Evolutionary conservation across 2,888 invertebrate genomes (phyloP), one percentile per base, ranked within the genome.

Genomic region (Cephus spinipes): DNA sequence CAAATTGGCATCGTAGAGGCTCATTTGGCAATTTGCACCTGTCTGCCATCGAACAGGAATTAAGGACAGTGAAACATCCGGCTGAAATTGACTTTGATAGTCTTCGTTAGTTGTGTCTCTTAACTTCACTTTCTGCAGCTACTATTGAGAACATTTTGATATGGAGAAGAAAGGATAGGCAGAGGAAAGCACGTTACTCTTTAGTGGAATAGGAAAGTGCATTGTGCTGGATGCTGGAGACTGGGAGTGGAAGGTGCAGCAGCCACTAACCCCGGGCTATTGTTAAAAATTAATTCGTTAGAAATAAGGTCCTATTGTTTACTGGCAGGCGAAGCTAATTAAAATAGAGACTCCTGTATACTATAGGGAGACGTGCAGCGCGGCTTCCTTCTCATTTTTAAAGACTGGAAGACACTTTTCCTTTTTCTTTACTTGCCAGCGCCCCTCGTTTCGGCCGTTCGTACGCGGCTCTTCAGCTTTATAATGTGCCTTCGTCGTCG

Each of bases 261-360:
- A 36, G 75, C 74, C 73, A 23, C 74, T 77, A 55, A 23, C 9
- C 55, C 9, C 55, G 23, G 55, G 68, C 78, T 82, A 83, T 85
- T 84, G 83, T 86, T 83, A 81, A 79, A 81, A 87, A 83, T 87
- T 88, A 86, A 88, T 87, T 87, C 82, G 82, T 82, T 78, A 85
- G 85, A 85, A 88, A 85, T 83, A 83, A 85, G 83, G 79, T 82
- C 81, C 83, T 83, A 82, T 84, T 85, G 85, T 85, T 84, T 81
- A 82, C 79, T 78, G 75, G 74, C 74, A 76, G 79, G 79, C 69
- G 75, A 75, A 76, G 82, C 84, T 86, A 85, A 85, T 85, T 85
- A 84, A 85, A 83, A 81, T 77, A 31, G 32, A 77, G 74, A 9
- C 55, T 55, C 55, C 9, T 55, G 23, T 1, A 2, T 9, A 55